These are phyloP conservation scores for Drosophila parthenogenetica DNA, from an alignment of 2,888 invertebrate genomes.

Conservation along the genomic window DNA sequence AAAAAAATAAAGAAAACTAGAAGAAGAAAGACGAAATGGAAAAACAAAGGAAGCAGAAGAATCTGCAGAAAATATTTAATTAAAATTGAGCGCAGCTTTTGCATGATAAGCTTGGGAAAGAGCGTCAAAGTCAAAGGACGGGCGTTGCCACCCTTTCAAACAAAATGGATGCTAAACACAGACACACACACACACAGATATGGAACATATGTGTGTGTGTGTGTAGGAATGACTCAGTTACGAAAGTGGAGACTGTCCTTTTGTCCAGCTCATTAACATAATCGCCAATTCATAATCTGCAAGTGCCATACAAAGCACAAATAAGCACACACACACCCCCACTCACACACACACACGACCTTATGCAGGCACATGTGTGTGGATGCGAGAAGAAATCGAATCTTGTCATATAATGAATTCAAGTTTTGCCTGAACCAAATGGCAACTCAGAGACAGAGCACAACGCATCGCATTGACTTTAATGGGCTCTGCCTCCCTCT, in stretches of 20 bases:
- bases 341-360: constrained; percentile 8
- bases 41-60: constrained; percentile 14
- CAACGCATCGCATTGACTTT: constrained; percentile 42
- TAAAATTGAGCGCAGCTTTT: constrained; percentile 49
- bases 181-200: not conserved
- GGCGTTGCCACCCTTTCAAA: constrained; percentile 34
- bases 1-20: not conserved
- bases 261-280: constrained; percentile 68
- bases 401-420: constrained; percentile 61
- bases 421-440: constrained; percentile 34
- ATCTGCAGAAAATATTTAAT: constrained; percentile 63
- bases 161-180: not conserved
- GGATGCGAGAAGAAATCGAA: constrained; percentile 44
- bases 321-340: constrained; percentile 21
- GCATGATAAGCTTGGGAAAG: not conserved
- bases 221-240: constrained; percentile 57
- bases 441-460: constrained; percentile 14
- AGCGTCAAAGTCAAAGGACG: constrained; percentile 6
- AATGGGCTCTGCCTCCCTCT: constrained; percentile 36
- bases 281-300: constrained; percentile 77
- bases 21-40: constrained; percentile 1
- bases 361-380: not conserved
- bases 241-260: constrained; percentile 33
- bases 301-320: constrained; percentile 43
- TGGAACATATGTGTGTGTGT: constrained; percentile 28